Conservation (phyloP, 2,888 invertebrate genomes). For the Spialia ferax region DNA sequence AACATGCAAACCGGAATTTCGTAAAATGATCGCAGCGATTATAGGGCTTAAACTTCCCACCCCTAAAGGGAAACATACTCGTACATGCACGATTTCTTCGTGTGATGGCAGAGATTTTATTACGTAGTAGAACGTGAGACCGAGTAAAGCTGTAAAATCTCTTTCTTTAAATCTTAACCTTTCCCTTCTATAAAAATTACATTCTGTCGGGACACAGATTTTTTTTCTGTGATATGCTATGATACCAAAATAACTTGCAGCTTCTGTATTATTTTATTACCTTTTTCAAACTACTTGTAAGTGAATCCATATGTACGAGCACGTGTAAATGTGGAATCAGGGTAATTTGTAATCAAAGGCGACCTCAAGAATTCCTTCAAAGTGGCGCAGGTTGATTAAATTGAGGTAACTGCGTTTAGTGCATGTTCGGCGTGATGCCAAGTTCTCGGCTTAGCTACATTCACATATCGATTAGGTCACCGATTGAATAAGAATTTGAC, state of each 20-base stretch:
- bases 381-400: slow-evolving; percentile 47
- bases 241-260: background rate
- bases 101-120: slow-evolving; percentile 47
- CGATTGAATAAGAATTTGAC: slow-evolving; percentile 38
- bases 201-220: background rate
- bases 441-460: slow-evolving; percentile 47
- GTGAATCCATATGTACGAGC: slow-evolving; percentile 7
- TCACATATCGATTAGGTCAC: slow-evolving; percentile 50
- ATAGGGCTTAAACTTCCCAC: slow-evolving; percentile 12
- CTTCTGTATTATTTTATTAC: background rate
- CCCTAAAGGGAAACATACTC: slow-evolving; percentile 4
- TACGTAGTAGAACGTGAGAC: slow-evolving; percentile 42
- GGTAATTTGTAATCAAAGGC: slow-evolving; percentile 21
- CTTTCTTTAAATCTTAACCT: background rate
- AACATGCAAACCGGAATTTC: slow-evolving; percentile 42
- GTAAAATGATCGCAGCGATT: slow-evolving; percentile 30
- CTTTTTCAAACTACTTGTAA: background rate
- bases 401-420: slow-evolving; percentile 50
- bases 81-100: slow-evolving; percentile 41
- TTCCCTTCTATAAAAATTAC: background rate
- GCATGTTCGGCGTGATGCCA: slow-evolving; percentile 49
- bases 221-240: background rate
- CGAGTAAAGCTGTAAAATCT: slow-evolving; percentile 4
- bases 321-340: slow-evolving; percentile 17
- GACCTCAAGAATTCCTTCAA: slow-evolving; percentile 21